A percentile compares a stretch with the other conserved stretches of the same genome.
Conservation (phyloP, 1,140 invertebrate species). For the Plectrocnemia conspersa region DNA sequence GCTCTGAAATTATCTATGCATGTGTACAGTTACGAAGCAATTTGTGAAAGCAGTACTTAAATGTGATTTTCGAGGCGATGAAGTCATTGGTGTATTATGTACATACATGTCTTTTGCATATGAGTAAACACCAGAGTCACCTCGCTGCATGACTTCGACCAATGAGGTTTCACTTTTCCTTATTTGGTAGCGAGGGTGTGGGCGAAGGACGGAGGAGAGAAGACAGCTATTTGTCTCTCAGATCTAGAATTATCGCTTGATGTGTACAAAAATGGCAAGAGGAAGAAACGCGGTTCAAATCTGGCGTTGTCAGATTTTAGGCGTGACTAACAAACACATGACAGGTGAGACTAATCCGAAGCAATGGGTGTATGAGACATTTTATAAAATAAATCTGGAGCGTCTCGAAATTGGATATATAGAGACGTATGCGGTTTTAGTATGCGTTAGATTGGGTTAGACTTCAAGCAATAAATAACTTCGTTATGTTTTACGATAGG, state of each 20-base stretch:
- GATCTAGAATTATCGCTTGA: background rate
- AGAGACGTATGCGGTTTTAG: too few species aligned
- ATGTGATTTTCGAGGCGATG: background rate
- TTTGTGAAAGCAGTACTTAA: too few species aligned
- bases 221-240: background rate
- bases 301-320: background rate
- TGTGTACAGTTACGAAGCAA: too few species aligned
- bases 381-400: too few species aligned
- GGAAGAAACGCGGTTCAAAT: background rate
- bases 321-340: too few species aligned
- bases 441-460: too few species aligned
- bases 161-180: slow-evolving; percentile 12
- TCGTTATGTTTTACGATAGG: too few species aligned
- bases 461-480: too few species aligned
- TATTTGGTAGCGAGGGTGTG: slow-evolving; percentile 8
- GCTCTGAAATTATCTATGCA: too few species aligned
- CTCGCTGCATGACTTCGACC: slow-evolving; percentile 17
- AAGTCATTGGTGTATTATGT: background rate
- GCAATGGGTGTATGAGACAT: too few species aligned
- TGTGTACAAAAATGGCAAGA: background rate
- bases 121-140: slow-evolving; percentile 1
- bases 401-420: too few species aligned
- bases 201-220: slow-evolving; percentile 1
- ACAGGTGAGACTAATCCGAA: too few species aligned
- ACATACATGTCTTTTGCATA: background rate